Percentiles rank a stretch among this genome's conserved stretches.
Evolutionary conservation across 2,888 invertebrate species (phyloP).

Genomic region (Actias luna): DNA sequence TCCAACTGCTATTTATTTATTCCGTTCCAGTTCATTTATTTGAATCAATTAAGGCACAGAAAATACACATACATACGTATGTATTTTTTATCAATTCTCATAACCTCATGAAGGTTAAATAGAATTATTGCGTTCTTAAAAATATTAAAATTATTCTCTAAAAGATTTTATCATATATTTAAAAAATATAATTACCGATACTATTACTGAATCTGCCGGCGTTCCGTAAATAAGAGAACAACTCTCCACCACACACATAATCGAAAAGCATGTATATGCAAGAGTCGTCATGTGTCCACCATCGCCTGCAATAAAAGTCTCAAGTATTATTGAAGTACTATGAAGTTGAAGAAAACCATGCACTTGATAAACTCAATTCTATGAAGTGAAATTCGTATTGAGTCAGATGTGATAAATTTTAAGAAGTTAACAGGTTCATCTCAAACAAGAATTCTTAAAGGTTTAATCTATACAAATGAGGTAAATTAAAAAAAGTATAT

Average conservation of each 20-base stretch:
- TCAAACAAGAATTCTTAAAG: conserved; percentile 22
- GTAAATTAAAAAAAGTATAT: conserved; percentile 15
- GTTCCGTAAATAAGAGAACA: conserved; percentile 96
- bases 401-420: conserved; percentile 2
- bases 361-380: neutral
- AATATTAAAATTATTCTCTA: neutral
- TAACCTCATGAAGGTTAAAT: neutral
- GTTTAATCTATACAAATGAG: conserved; percentile 19
- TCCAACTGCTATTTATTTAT: conserved; percentile 61
- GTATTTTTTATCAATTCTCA: conserved; percentile 5
- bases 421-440: conserved; percentile 24
- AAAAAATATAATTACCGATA: conserved; percentile 79
- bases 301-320: conserved; percentile 84
- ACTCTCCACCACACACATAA: conserved; percentile 97
- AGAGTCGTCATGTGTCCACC: conserved; percentile 94
- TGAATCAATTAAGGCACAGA: conserved; percentile 39
- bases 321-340: too few relatives aligned
- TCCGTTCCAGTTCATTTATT: conserved; percentile 59
- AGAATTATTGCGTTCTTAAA: neutral
- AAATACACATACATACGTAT: conserved; percentile 1
- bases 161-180: neutral
- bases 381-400: neutral
- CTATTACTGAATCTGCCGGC: conserved; percentile 94
- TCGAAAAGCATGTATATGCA: conserved; percentile 98
- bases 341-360: neutral